These are phyloP conservation scores for Aphidius colemani DNA, from an alignment of 2,888 invertebrate species.

Conservation along the genomic window DNA sequence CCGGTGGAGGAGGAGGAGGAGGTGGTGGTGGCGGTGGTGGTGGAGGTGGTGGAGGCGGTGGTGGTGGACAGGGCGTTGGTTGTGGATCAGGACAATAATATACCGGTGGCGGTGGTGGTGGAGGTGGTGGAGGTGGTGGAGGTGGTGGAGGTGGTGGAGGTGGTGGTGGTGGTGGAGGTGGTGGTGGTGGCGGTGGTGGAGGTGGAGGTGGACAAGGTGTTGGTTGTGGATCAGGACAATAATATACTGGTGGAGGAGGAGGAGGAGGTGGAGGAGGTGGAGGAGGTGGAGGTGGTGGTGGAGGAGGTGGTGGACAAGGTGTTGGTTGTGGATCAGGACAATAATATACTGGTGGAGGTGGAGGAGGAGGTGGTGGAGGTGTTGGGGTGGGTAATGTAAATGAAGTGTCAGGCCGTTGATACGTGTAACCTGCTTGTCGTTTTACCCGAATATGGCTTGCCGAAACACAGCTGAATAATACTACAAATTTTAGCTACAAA, in stretches of 20 bases:
- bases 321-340: slow-evolving; percentile 6
- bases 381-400: slow-evolving; percentile 41
- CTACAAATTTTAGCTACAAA: slow-evolving; percentile 38
- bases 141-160: slow-evolving; percentile 12
- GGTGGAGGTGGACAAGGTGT: too few relatives aligned
- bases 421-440: slow-evolving; percentile 49
- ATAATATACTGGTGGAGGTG: slow-evolving; percentile 22
- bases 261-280: slow-evolving; percentile 23
- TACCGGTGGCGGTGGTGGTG: slow-evolving; percentile 22
- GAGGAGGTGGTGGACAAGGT: background rate
- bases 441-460: slow-evolving; percentile 32
- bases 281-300: slow-evolving; percentile 12
- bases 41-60: slow-evolving; percentile 19
- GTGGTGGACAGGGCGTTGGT: slow-evolving; percentile 11
- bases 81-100: slow-evolving; percentile 16
- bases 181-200: slow-evolving; percentile 26
- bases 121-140: too few relatives aligned
- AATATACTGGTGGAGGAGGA: slow-evolving; percentile 12
- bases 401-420: slow-evolving; percentile 43
- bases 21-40: slow-evolving; percentile 22
- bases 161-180: slow-evolving; percentile 22
- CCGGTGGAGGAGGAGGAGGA: slow-evolving; percentile 17
- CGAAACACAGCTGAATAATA: slow-evolving; percentile 33
- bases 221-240: slow-evolving; percentile 10
- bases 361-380: slow-evolving; percentile 30